Conservation (phyloP, 2,888 invertebrate species). For the Chloroclystis v-ata region DNA sequence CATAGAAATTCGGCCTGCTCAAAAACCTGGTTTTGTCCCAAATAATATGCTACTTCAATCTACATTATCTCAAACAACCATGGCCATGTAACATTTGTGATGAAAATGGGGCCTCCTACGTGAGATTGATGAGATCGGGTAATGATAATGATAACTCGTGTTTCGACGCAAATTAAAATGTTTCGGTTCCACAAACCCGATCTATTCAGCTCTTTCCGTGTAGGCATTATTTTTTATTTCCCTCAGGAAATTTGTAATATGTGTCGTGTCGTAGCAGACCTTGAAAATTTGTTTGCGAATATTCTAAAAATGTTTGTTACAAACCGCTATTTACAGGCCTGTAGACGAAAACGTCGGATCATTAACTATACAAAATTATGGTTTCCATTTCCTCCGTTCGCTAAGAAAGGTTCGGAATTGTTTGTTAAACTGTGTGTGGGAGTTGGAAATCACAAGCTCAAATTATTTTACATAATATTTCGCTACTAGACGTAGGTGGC, state of each 20-base stretch:
- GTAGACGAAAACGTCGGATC: slow-evolving; percentile 1
- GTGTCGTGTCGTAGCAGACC: slow-evolving; percentile 24
- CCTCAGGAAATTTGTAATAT: slow-evolving; percentile 31
- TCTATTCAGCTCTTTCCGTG: slow-evolving; percentile 21
- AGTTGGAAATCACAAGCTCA: neutral
- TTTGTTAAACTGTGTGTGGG: neutral
- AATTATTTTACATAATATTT: neutral
- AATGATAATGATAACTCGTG: slow-evolving; percentile 2
- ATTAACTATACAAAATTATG: neutral
- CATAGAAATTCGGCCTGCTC: too few species aligned
- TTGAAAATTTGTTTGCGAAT: slow-evolving; percentile 23
- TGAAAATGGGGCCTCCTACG: neutral
- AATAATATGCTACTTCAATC: too few species aligned
- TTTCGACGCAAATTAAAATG: slow-evolving; percentile 14
- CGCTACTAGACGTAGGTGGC: neutral
- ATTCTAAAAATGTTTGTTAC: slow-evolving; percentile 6
- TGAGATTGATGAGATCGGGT: neutral
- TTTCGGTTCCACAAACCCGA: slow-evolving; percentile 14
- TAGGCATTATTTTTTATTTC: slow-evolving; percentile 30
- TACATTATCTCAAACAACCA: too few species aligned
- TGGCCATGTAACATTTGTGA: neutral
- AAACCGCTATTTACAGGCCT: neutral
- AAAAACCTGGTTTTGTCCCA: too few species aligned
- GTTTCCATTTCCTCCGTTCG: slow-evolving; percentile 1
- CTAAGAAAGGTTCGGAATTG: neutral